A percentile compares a stretch with the other conserved stretches of the same genome.
phyloP scores from a whole-genome alignment of 2,888 invertebrate genomes.

The Cyclophora albipunctata region DNA sequence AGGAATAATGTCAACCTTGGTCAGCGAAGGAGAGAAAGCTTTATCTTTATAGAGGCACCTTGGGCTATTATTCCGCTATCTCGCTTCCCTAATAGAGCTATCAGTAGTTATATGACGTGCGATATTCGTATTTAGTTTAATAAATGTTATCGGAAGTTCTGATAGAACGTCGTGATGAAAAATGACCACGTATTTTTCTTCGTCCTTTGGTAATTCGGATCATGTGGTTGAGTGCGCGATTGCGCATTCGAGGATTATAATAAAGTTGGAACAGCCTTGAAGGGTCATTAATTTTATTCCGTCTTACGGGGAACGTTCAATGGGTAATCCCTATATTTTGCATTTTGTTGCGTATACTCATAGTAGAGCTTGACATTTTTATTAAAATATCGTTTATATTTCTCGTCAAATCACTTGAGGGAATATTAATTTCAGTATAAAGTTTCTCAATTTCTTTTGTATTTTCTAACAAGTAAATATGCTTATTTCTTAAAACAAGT shows the following conservation, averaged over 20 bases:
- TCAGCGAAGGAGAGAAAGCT: slow-evolving; percentile 29
- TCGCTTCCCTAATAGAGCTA: slow-evolving; percentile 24
- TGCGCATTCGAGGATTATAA: slow-evolving; percentile 50
- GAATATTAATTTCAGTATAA: no score
- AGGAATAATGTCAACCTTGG: slow-evolving; percentile 29
- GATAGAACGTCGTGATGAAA: slow-evolving; percentile 28
- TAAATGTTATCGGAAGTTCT: slow-evolving; percentile 1
- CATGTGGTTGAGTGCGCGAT: slow-evolving; percentile 53
- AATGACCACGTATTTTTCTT: slow-evolving; percentile 60
- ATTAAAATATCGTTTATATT: slow-evolving; percentile 8
- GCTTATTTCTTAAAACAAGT: no score
- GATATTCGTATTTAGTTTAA: slow-evolving; percentile 14
- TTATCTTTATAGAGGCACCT: slow-evolving; percentile 36
- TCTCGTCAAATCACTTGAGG: background rate
- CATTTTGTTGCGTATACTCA: slow-evolving; percentile 11
- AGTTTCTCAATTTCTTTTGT: no score
- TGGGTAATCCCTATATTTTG: slow-evolving; percentile 21
- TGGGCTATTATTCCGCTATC: slow-evolving; percentile 33
- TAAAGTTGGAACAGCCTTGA: slow-evolving; percentile 46
- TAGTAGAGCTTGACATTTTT: slow-evolving; percentile 5
- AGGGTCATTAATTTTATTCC: slow-evolving; percentile 49
- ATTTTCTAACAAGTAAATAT: no score
- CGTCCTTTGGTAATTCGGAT: slow-evolving; percentile 54
- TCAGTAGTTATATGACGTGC: slow-evolving; percentile 20
- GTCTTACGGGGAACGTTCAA: slow-evolving; percentile 35